phyloP scores from a whole-genome alignment of 1,140 invertebrate genomes.

The Xylocopa sonorina region DNA sequence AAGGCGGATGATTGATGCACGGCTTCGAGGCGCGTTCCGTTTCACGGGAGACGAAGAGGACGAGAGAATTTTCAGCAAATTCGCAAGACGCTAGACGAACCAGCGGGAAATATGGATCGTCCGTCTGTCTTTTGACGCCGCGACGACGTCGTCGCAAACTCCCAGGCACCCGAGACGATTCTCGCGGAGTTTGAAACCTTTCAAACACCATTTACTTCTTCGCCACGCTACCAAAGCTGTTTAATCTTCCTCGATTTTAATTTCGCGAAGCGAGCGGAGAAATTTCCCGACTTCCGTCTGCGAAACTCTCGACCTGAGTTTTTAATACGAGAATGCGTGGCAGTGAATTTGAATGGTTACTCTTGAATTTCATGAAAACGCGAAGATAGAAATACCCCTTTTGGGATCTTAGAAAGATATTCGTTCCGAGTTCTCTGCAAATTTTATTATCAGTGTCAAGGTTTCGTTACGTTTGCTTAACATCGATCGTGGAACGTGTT shows the following conservation, averaged over 20 bases:
- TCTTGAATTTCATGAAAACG: too few species aligned
- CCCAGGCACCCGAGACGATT: neutral
- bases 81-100: conserved; percentile 5
- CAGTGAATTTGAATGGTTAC: too few species aligned
- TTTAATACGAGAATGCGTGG: too few species aligned
- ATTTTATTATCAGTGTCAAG: too few species aligned
- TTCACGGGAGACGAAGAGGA: neutral
- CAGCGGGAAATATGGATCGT: conserved; percentile 12
- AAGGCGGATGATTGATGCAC: conserved; percentile 47
- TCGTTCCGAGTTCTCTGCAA: too few species aligned
- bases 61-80: conserved; percentile 38
- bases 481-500: neutral
- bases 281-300: too few species aligned
- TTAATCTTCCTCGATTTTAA: neutral
- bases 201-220: neutral
- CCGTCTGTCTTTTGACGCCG: neutral
- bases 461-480: too few species aligned
- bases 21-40: conserved; percentile 1
- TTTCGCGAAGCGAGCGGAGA: neutral
- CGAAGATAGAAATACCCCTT: too few species aligned
- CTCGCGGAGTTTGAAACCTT: neutral
- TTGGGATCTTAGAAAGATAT: too few species aligned
- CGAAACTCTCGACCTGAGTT: too few species aligned
- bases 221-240: neutral
- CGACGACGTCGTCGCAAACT: neutral